Evolutionary conservation across 1,140 invertebrate genomes (phyloP).

Genomic region (Mamestra configurata): DNA sequence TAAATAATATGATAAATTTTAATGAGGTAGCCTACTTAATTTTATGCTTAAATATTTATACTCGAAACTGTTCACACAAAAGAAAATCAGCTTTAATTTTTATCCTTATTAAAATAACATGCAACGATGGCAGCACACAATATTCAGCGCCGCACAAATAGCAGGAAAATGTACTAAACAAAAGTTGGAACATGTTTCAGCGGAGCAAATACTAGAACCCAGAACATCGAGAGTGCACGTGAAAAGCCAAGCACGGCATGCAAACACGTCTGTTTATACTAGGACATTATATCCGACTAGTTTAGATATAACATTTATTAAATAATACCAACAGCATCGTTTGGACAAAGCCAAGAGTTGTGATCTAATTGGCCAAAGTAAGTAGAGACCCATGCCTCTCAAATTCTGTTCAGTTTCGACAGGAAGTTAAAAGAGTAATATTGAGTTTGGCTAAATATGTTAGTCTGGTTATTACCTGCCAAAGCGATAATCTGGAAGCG

Average conservation of each 20-base stretch:
- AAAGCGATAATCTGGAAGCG: neutral
- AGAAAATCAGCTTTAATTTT: neutral
- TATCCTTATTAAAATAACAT: constrained; percentile 2
- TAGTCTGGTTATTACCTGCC: neutral
- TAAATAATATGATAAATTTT: constrained; percentile 6
- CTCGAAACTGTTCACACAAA: neutral
- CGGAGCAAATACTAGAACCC: neutral
- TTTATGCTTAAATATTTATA: constrained; percentile 4
- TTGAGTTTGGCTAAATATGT: neutral
- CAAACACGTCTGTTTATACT: constrained; percentile 7
- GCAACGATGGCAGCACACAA: constrained; percentile 11
- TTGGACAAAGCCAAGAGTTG: too few relatives aligned
- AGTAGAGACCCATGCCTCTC: too few relatives aligned
- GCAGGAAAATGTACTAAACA: neutral
- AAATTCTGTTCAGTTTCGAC: neutral
- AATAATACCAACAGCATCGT: neutral
- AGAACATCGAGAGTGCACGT: neutral
- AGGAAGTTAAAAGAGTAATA: neutral
- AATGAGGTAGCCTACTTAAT: neutral
- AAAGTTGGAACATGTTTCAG: constrained; percentile 13
- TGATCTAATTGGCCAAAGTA: too few relatives aligned
- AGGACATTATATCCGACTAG: neutral
- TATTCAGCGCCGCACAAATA: neutral
- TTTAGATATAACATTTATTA: neutral
- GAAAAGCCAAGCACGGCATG: neutral